Evolutionary conservation across 2,113 vertebrate genomes (phyloP).

Genomic region (Noturus placidus): DNA sequence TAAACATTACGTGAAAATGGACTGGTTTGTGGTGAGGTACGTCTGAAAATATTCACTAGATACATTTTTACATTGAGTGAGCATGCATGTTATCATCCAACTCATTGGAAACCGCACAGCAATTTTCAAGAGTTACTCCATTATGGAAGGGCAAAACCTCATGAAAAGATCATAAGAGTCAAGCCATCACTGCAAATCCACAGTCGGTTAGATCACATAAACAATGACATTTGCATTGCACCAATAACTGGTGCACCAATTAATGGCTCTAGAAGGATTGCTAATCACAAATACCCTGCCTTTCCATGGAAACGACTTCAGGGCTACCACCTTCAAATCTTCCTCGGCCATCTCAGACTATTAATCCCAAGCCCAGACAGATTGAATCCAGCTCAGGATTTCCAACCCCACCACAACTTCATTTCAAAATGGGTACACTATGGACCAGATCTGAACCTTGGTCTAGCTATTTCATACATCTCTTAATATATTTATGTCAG

Average conservation of each 20-base stretch:
- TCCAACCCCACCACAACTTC: slow-evolving; percentile 54
- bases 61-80: background rate
- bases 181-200: background rate
- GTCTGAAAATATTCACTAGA: background rate
- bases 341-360: slow-evolving; percentile 61
- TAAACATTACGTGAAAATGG: background rate
- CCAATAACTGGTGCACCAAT: no score
- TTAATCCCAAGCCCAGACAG: slow-evolving; percentile 74
- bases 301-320: background rate
- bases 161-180: background rate
- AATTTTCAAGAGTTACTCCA: background rate
- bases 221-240: background rate
- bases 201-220: background rate
- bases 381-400: slow-evolving; percentile 66
- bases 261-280: background rate
- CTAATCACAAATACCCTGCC: background rate
- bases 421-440: slow-evolving; percentile 1
- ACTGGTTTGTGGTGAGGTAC: slow-evolving; percentile 8
- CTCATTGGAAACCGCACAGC: slow-evolving; percentile 12
- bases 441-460: background rate
- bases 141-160: background rate
- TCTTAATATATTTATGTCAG: background rate
- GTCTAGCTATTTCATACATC: background rate
- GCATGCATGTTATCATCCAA: background rate
- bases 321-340: slow-evolving; percentile 33